Percentiles rank a stretch among this genome's conserved stretches.
Conservation (phyloP, 2,113 vertebrate genomes). For the Myiopsitta monachus region DNA sequence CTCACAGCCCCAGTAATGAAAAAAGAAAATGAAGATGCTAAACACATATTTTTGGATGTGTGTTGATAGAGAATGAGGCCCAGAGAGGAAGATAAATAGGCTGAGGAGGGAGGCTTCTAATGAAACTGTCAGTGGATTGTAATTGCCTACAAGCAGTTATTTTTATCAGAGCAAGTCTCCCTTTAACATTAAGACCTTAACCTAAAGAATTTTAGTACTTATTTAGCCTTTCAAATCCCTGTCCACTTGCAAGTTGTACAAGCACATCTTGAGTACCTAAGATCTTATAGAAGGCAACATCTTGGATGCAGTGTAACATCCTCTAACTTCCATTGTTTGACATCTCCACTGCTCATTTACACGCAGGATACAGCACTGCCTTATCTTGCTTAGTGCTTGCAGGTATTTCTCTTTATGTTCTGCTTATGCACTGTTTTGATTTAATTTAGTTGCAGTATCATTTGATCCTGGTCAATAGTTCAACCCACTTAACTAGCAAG, state of each 20-base stretch:
- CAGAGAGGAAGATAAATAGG: background rate
- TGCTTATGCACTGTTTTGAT: constrained; percentile 1
- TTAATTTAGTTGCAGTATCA: constrained; percentile 22
- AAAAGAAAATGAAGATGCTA: background rate
- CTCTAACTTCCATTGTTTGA: background rate
- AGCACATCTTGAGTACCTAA: background rate
- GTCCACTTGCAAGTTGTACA: fast-evolving
- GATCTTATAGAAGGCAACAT: background rate
- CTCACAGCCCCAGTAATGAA: background rate
- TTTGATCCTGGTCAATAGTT: constrained; percentile 32
- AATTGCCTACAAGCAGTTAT: background rate
- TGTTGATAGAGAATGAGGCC: background rate
- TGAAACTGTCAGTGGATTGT: background rate
- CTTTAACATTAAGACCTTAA: background rate
- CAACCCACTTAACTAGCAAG: background rate
- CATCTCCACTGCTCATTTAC: background rate
- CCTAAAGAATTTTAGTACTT: background rate
- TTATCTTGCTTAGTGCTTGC: background rate
- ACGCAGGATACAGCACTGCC: background rate
- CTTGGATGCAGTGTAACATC: background rate
- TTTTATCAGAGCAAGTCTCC: background rate
- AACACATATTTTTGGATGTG: background rate
- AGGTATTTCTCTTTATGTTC: constrained; percentile 13
- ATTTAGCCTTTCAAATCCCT: background rate
- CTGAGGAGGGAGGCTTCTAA: background rate